Evolutionary conservation across 2,797 vertebrate species (phyloP), one percentile per base, ranked within the genome.

Genomic region (Aeoliscus strigatus): DNA sequence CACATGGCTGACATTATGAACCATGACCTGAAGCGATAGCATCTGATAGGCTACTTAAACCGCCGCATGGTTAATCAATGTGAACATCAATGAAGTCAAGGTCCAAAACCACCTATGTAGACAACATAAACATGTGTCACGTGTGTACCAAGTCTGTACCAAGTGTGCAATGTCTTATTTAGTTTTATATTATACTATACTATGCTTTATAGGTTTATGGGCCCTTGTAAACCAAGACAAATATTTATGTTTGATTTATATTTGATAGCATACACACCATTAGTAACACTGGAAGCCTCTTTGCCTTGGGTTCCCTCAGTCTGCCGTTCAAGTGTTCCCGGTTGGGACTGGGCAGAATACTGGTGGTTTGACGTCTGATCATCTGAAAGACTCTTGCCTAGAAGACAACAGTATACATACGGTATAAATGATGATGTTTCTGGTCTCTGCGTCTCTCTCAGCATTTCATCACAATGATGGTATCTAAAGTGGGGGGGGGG

Each of bases 341-440:
- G 88, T 28, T 84, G 75, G 1, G 88, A 83, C 44, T 77, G 69
- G 32, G 80, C 56, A 14, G 54, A 55, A 30, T 4, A 38, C 57
- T 70, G 77, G 13, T 27, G 53, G 16, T 49, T 50, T 15, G 60
- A 60, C 14, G 77, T 83, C 73, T 82, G 81, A 50, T 90, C 90
- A 1, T 90, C 90, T 8, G 60, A n/a, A 0, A 78, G 49, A 60
- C 66, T 75, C 66, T 88, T 91, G 29, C 82, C 91, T 90, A 61
- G 11, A 75, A 26, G 36, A 63, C 5, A 33, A 46, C 1, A 39
- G 27, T 7, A 24, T 5, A 35, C 23, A 30, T 36, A n/a, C n/a
- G n/a, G n/a, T n/a, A n/a, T n/a, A n/a, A n/a, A n/a, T n/a, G n/a
- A n/a, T n/a, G n/a, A n/a, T n/a, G n/a, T n/a, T n/a, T n/a, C n/a